Conservation (phyloP, 2,797 vertebrate species). For the Streptopelia turtur region DNA sequence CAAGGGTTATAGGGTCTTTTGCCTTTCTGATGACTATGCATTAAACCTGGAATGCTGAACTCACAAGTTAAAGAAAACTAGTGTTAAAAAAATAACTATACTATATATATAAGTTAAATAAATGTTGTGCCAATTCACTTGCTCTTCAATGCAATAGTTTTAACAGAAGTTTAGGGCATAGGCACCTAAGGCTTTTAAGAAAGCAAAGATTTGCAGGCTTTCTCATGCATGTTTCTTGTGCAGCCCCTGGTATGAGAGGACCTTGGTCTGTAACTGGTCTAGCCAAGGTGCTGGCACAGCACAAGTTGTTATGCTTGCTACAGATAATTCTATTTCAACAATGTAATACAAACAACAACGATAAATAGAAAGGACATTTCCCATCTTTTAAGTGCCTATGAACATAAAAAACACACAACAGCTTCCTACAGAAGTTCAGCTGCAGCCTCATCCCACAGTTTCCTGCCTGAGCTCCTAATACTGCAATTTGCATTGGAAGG, state of each 20-base stretch:
- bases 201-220: background rate
- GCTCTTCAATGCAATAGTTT: background rate
- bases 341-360: background rate
- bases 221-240: background rate
- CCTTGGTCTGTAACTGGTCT: background rate
- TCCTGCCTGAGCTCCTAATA: fast-evolving
- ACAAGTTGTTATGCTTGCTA: background rate
- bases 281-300: background rate
- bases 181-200: background rate
- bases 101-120: background rate
- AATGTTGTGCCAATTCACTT: background rate
- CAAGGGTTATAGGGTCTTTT: background rate
- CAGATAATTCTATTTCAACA: background rate
- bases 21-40: background rate
- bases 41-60: background rate
- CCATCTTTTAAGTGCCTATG: background rate
- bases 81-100: background rate
- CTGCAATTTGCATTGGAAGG: background rate
- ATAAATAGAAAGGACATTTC: background rate
- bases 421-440: background rate
- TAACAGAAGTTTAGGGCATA: background rate
- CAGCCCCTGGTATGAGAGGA: background rate
- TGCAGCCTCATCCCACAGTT: background rate
- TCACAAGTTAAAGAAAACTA: background rate
- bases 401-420: background rate